Percentiles rank a stretch among this genome's conserved stretches.
Conservation (phyloP, 2,888 invertebrate species). For the Hyposoter didymator region DNA sequence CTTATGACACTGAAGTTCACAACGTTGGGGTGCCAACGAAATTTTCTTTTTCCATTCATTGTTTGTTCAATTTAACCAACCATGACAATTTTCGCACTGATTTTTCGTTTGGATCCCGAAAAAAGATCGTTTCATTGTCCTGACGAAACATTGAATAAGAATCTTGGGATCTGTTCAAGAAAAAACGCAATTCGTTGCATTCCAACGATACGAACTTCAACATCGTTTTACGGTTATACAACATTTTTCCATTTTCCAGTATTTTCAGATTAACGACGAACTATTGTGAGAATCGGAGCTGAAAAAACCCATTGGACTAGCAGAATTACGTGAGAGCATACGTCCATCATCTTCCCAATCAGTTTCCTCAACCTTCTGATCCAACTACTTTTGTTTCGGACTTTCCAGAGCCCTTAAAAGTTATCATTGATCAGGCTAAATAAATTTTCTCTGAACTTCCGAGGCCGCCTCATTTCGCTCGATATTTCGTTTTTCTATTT, state of each 20-base stretch:
- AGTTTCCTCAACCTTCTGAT: not conserved
- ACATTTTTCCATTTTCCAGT: not conserved
- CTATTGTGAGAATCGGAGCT: not conserved
- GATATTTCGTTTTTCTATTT: constrained; percentile 14
- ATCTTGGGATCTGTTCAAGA: too few relatives aligned
- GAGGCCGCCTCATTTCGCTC: not conserved
- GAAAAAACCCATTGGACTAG: not conserved
- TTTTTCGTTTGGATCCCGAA: too few relatives aligned
- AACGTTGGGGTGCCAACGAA: too few relatives aligned
- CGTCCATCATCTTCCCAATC: not conserved
- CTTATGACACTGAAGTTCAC: too few relatives aligned
- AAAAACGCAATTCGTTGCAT: too few relatives aligned
- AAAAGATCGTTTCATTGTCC: too few relatives aligned
- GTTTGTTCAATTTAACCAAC: too few relatives aligned
- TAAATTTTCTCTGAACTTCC: not conserved
- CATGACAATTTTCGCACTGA: too few relatives aligned
- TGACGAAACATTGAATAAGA: too few relatives aligned
- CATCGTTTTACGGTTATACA: not conserved
- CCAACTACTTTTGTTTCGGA: constrained; percentile 24
- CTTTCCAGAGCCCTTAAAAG: constrained; percentile 14
- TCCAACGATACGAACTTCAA: too few relatives aligned
- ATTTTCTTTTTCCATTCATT: too few relatives aligned
- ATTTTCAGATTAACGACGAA: not conserved
- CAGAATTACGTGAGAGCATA: not conserved
- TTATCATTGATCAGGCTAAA: constrained; percentile 11